Conservation (phyloP, 2,888 invertebrate genomes). For the Phaonia tiefii region DNA sequence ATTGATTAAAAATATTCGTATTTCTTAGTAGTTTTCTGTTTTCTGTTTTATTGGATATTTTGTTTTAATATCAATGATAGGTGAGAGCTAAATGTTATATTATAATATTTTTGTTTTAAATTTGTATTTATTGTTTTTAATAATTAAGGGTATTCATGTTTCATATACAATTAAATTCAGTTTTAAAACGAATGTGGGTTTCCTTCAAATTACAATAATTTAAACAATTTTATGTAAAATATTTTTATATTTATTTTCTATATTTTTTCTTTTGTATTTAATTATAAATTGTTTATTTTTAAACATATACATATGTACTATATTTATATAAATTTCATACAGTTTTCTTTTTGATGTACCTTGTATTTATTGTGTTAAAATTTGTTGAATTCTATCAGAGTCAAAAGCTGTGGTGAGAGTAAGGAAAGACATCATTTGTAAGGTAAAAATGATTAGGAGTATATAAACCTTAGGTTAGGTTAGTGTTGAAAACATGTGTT, state of each 20-base stretch:
- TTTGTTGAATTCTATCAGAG: too few relatives aligned
- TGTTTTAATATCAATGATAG: constrained; percentile 50
- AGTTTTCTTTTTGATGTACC: constrained; percentile 58
- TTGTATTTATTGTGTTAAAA: constrained; percentile 39
- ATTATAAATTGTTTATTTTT: constrained; percentile 26
- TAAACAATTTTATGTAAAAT: too few relatives aligned
- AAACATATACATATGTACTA: constrained; percentile 43
- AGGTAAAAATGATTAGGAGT: too few relatives aligned
- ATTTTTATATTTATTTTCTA: background rate
- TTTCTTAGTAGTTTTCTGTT: constrained; percentile 31
- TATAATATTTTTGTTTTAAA: too few relatives aligned
- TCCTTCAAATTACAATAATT: too few relatives aligned
- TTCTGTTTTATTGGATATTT: constrained; percentile 19
- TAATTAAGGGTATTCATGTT: constrained; percentile 23
- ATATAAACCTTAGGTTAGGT: too few relatives aligned
- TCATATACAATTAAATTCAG: constrained; percentile 5
- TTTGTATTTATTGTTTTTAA: too few relatives aligned
- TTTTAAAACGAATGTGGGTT: too few relatives aligned
- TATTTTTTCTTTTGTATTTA: constrained; percentile 34
- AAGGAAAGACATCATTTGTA: too few relatives aligned
- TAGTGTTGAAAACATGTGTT: too few relatives aligned
- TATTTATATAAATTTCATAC: constrained; percentile 50
- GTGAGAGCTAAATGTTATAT: constrained; percentile 41
- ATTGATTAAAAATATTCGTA: constrained; percentile 54
- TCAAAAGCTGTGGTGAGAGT: too few relatives aligned